Conservation (phyloP, 2,797 vertebrate species). For the Lepidocolaptes lacrymiger region DNA sequence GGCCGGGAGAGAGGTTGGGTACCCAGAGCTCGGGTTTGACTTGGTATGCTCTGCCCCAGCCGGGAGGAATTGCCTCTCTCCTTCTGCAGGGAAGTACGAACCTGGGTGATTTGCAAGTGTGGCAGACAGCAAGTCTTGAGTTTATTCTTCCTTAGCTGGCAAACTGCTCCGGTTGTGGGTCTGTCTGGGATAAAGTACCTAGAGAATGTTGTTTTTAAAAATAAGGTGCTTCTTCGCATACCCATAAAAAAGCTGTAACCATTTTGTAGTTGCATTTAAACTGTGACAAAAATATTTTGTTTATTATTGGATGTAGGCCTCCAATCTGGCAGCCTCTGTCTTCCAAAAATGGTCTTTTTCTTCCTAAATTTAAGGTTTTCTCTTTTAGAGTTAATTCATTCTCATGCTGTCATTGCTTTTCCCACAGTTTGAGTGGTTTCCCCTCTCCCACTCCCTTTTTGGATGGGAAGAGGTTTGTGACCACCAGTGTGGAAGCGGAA, state of each 20-base stretch:
- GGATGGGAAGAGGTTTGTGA: neutral
- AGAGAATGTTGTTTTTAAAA: neutral
- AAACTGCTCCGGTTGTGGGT: neutral
- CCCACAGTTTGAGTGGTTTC: neutral
- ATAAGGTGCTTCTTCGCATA: neutral
- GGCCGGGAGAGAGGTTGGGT: neutral
- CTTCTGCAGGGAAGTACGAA: neutral
- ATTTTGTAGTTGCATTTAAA: neutral
- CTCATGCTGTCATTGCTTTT: neutral
- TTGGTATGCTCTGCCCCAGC: neutral
- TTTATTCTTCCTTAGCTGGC: neutral
- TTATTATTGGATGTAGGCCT: neutral
- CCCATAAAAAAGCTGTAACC: neutral
- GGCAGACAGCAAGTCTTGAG: neutral
- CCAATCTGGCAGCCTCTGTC: neutral
- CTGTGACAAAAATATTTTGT: neutral
- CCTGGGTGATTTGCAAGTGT: neutral
- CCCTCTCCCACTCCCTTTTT: neutral
- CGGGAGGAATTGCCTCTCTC: neutral
- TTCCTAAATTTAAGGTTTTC: neutral
- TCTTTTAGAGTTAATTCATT: neutral
- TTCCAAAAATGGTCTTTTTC: neutral
- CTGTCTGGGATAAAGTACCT: neutral
- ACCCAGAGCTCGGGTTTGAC: accelerated
- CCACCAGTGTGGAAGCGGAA: neutral